Percentiles rank a stretch among this genome's conserved stretches.
Conservation (phyloP, 2,113 vertebrate species). For the Gasterosteus aculeatus region DNA sequence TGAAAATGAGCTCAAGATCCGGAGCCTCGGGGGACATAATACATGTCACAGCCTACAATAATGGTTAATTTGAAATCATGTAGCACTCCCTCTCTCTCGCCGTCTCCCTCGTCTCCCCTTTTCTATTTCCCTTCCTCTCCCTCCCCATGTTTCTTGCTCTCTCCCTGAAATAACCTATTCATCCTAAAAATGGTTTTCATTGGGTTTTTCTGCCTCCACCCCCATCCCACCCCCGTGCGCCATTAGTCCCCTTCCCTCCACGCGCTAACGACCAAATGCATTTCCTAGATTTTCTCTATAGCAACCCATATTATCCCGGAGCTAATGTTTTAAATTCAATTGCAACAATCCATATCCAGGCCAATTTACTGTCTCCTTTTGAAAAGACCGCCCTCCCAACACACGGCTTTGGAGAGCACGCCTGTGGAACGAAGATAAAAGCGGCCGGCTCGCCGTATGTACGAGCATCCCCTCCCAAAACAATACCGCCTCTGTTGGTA, state of each 20-base stretch:
- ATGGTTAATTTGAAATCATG: constrained; percentile 83
- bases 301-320: constrained; percentile 75
- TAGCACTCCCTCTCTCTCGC: constrained; percentile 68
- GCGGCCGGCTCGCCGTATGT: constrained; percentile 55
- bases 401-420: constrained; percentile 65
- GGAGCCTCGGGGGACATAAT: constrained; percentile 79
- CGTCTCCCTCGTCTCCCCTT: constrained; percentile 41
- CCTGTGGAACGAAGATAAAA: constrained; percentile 87
- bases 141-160: constrained; percentile 24
- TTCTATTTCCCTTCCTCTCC: constrained; percentile 57
- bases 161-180: constrained; percentile 74
- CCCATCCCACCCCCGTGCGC: constrained; percentile 68
- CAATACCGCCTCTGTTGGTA: constrained; percentile 60
- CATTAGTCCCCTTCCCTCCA: constrained; percentile 75
- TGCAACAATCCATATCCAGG: constrained; percentile 80
- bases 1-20: constrained; percentile 83
- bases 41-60: constrained; percentile 81
- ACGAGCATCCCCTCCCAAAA: constrained; percentile 54
- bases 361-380: constrained; percentile 79
- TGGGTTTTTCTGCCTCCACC: constrained; percentile 56
- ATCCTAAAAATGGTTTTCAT: constrained; percentile 78
- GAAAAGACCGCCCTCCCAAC: constrained; percentile 56
- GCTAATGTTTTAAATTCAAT: constrained; percentile 84
- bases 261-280: constrained; percentile 78
- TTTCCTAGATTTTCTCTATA: constrained; percentile 77